These are phyloP conservation scores for Pseudopodoces humilis DNA, from an alignment of 2,113 vertebrate species.

Conservation along the genomic window DNA sequence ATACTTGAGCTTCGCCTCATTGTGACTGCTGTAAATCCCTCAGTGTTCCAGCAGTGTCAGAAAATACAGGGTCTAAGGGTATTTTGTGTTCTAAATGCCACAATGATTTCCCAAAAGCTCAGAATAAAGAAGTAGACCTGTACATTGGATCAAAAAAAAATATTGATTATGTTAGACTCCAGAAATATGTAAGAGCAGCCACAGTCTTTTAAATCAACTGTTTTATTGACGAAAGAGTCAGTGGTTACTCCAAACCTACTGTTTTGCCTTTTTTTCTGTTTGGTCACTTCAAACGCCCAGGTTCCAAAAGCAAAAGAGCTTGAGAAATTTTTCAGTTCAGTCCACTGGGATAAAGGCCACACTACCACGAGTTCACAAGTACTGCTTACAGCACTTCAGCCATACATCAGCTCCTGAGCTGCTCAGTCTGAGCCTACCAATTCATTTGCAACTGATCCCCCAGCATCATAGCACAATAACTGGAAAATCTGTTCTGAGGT, in stretches of 20 bases:
- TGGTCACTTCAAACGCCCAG: background rate
- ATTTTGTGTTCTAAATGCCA: background rate
- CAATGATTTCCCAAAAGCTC: background rate
- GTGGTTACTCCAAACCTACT: background rate
- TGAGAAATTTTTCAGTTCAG: background rate
- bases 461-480: background rate
- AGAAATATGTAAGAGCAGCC: background rate
- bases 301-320: background rate
- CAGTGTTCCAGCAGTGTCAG: background rate
- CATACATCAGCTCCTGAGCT: background rate
- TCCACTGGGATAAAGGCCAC: background rate
- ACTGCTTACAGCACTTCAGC: background rate
- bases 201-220: background rate
- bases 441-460: background rate
- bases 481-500: background rate
- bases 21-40: background rate
- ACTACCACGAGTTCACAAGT: fast-evolving
- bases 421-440: background rate
- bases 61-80: background rate
- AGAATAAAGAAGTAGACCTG: background rate
- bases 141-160: background rate
- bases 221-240: background rate
- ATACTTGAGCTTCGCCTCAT: constrained; percentile 79
- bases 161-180: background rate
- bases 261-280: background rate